phyloP scores from a whole-genome alignment of 2,797 vertebrate species.

The Ptychobarbus kaznakovi region DNA sequence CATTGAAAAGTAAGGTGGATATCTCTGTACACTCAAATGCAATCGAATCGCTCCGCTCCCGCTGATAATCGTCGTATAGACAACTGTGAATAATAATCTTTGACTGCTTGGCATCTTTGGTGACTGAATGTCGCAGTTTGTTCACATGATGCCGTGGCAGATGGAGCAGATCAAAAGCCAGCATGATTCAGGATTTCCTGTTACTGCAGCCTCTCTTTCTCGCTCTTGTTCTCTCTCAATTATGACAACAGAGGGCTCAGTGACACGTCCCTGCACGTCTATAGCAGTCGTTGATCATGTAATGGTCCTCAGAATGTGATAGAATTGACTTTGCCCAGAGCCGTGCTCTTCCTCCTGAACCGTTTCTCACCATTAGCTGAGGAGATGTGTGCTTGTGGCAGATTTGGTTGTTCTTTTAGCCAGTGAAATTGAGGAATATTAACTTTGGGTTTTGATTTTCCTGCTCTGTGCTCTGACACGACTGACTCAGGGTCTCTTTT shows the following conservation, averaged over 20 bases:
- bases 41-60: background rate
- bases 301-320: slow-evolving; percentile 19
- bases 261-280: slow-evolving; percentile 8
- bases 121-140: slow-evolving; percentile 66
- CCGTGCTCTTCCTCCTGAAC: background rate
- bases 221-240: slow-evolving; percentile 47
- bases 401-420: slow-evolving; percentile 10
- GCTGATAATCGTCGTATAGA: slow-evolving; percentile 13
- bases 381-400: background rate
- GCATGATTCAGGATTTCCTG: slow-evolving; percentile 40
- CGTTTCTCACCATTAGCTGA: background rate
- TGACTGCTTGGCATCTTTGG: slow-evolving; percentile 61
- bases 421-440: background rate
- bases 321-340: slow-evolving; percentile 8
- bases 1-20: background rate
- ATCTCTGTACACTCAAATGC: background rate
- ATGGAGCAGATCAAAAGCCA: slow-evolving; percentile 60
- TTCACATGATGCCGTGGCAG: slow-evolving; percentile 65
- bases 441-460: background rate
- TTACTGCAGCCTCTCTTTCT: slow-evolving; percentile 15
- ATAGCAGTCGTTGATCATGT: slow-evolving; percentile 19
- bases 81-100: slow-evolving; percentile 48
- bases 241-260: slow-evolving; percentile 18
- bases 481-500: background rate
- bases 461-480: background rate